Conservation (phyloP, 1,140 invertebrate genomes). For the Trypoxylus dichotomus region DNA sequence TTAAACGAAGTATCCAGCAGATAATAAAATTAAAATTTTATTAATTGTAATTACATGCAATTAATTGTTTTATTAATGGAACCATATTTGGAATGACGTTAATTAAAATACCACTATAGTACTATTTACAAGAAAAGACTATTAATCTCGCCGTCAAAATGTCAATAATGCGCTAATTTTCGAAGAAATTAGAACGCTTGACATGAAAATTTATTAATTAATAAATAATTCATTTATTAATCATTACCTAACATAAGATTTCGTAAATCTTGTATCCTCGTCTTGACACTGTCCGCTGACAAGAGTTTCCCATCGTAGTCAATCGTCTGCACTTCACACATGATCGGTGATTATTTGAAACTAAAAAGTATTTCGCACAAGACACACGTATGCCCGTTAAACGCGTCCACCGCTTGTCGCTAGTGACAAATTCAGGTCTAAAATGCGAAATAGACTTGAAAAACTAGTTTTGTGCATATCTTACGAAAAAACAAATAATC, state of each 20-base stretch:
- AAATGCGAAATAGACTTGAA: neutral
- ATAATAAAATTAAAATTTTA: too few relatives aligned
- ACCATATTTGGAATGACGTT: too few relatives aligned
- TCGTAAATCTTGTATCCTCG: neutral
- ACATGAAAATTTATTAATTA: neutral
- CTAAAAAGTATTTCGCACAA: neutral
- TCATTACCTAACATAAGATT: constrained; percentile 26
- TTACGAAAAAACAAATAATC: neutral
- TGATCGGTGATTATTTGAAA: neutral
- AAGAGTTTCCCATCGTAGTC: neutral
- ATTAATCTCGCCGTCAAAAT: too few relatives aligned
- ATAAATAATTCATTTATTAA: neutral
- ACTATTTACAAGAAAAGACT: too few relatives aligned
- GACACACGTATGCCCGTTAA: neutral
- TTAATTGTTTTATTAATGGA: too few relatives aligned
- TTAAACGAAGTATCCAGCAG: too few relatives aligned
- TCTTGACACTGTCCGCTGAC: constrained; percentile 29
- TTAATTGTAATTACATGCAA: too few relatives aligned
- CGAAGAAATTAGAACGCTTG: neutral
- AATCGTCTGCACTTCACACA: constrained; percentile 5
- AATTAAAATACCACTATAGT: too few relatives aligned
- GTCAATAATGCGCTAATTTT: too few relatives aligned
- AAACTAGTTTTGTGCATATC: neutral
- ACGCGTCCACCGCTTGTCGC: neutral
- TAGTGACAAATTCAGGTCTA: neutral